A percentile compares a stretch with the other conserved stretches of the same genome.
phyloP scores from a whole-genome alignment of 2,113 vertebrate genomes.

The Marmota monax region DNA sequence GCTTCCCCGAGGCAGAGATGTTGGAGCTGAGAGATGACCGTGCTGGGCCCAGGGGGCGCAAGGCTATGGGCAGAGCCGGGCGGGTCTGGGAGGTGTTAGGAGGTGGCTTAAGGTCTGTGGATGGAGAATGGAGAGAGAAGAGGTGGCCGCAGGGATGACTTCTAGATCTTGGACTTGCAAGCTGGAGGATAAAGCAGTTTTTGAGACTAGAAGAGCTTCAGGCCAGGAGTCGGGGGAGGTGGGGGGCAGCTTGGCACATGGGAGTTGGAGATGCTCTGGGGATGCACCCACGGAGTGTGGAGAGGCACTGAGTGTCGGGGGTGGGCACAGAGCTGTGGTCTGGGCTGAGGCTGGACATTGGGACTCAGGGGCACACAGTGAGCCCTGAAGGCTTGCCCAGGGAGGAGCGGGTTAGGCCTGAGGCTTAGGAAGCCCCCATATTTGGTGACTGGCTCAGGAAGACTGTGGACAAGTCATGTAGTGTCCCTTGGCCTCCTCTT shows the following conservation, averaged over 20 bases:
- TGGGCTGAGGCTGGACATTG: background rate
- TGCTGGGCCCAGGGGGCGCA: background rate
- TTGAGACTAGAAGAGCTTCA: background rate
- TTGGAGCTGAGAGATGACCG: background rate
- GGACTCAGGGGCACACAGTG: background rate
- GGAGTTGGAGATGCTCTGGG: background rate
- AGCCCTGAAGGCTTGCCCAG: background rate
- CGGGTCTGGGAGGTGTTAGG: background rate
- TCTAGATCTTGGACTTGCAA: background rate
- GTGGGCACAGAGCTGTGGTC: accelerated
- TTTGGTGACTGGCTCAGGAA: background rate
- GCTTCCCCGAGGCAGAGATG: background rate
- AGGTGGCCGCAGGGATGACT: background rate
- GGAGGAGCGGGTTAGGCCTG: background rate
- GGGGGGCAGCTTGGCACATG: background rate
- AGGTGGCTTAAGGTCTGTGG: background rate
- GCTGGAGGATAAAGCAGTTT: background rate
- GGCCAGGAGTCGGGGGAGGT: too few species aligned
- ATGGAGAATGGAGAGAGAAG: background rate
- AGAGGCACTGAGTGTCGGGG: too few species aligned
- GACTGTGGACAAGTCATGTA: background rate
- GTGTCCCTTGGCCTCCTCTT: background rate
- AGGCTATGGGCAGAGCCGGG: background rate
- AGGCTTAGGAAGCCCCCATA: background rate
- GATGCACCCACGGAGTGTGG: background rate